Conservation (phyloP, 2,888 invertebrate species). For the Cheilosia vernalis region DNA sequence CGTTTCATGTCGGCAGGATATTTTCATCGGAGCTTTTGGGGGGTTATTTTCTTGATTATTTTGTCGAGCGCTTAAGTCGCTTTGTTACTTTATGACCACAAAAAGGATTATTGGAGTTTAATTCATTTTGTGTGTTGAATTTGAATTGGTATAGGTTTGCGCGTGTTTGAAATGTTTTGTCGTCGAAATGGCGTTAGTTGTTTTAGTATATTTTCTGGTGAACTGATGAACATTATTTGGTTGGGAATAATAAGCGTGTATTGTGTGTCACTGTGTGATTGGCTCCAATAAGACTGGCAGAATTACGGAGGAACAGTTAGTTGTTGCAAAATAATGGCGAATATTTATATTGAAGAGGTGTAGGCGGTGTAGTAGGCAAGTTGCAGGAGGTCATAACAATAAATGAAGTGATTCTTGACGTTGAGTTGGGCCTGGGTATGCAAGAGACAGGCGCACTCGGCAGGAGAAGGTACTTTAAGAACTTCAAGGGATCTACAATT, state of each 20-base stretch:
- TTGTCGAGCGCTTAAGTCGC: slow-evolving; percentile 54
- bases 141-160: slow-evolving; percentile 35
- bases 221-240: neutral
- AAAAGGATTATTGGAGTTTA: slow-evolving; percentile 70
- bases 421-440: no score
- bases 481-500: no score
- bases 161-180: slow-evolving; percentile 1
- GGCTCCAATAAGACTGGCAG: neutral
- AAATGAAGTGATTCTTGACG: no score
- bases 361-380: no score
- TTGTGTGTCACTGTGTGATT: neutral
- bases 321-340: no score
- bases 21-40: slow-evolving; percentile 61
- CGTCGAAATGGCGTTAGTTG: neutral
- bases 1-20: slow-evolving; percentile 67
- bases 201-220: neutral
- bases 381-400: no score
- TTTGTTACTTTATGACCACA: slow-evolving; percentile 66
- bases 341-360: no score
- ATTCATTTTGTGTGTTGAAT: slow-evolving; percentile 60
- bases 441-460: no score
- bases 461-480: no score
- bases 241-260: neutral
- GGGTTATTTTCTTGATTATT: slow-evolving; percentile 51
- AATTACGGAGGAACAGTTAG: neutral